phyloP scores from a whole-genome alignment of 2,113 vertebrate genomes.

The Takifugu bimaculatus region DNA sequence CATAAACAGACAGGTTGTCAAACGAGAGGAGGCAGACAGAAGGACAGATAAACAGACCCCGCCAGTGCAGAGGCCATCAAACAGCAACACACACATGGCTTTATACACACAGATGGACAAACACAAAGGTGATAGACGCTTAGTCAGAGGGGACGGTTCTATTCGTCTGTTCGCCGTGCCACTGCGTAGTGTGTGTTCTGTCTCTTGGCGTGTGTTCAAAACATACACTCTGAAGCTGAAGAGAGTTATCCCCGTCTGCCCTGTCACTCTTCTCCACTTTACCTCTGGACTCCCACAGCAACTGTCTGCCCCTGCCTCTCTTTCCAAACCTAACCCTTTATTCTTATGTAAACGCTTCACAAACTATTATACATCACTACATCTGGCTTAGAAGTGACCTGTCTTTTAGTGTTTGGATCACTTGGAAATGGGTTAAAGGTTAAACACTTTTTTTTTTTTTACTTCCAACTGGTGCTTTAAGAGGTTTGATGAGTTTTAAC shows the following conservation, averaged over 20 bases:
- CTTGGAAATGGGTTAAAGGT: too few relatives aligned
- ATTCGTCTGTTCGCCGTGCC: conserved; percentile 41
- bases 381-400: too few relatives aligned
- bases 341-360: too few relatives aligned
- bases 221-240: conserved; percentile 30
- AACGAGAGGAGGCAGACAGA: conserved; percentile 28
- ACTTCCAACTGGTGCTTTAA: too few relatives aligned
- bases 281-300: background rate
- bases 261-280: conserved; percentile 13
- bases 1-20: conserved; percentile 36
- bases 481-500: too few relatives aligned
- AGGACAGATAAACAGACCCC: conserved; percentile 47
- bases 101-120: conserved; percentile 61
- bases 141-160: conserved; percentile 29
- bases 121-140: conserved; percentile 58
- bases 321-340: background rate
- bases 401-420: too few relatives aligned
- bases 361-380: too few relatives aligned
- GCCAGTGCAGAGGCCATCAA: conserved; percentile 43
- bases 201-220: conserved; percentile 51
- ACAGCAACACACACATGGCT: conserved; percentile 40
- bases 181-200: conserved; percentile 24
- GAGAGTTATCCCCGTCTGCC: conserved; percentile 18
- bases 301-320: background rate
- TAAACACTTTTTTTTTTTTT: too few relatives aligned